phyloP scores from a whole-genome alignment of 2,113 vertebrate genomes.

The Hippocampus guttulatus region DNA sequence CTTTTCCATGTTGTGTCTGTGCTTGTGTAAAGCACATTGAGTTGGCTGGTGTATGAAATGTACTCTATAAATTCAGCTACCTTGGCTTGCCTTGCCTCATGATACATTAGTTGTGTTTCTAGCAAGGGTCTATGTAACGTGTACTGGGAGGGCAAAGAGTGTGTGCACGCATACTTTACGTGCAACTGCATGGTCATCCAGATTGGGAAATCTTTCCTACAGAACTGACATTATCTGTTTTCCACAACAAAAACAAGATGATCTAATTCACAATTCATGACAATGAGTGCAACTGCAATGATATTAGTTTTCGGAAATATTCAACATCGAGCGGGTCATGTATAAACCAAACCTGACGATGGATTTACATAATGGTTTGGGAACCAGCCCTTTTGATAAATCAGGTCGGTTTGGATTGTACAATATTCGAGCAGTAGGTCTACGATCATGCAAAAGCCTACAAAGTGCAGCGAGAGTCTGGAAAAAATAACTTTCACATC shows the following conservation, averaged over 20 bases:
- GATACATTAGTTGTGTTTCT: background rate
- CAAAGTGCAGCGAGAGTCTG: background rate
- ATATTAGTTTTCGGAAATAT: background rate
- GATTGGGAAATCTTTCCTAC: background rate
- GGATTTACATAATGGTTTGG: background rate
- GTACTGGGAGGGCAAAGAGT: background rate
- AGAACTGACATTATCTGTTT: background rate
- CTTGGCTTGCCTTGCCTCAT: background rate
- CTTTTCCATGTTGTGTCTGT: no score
- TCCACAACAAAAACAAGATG: background rate
- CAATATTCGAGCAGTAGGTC: background rate
- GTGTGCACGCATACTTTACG: background rate
- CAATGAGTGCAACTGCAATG: background rate
- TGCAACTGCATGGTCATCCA: no score
- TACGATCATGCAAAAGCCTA: background rate
- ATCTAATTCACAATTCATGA: background rate
- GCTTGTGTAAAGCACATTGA: no score
- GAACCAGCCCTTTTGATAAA: background rate
- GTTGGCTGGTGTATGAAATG: no score
- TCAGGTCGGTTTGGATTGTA: background rate
- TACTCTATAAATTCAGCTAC: no score
- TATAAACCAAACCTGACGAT: background rate
- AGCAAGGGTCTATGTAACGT: background rate
- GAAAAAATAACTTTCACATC: constrained; percentile 6
- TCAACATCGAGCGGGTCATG: background rate